These are phyloP conservation scores for Parnassius mnemosyne DNA, from an alignment of 2,888 invertebrate genomes.

Conservation along the genomic window DNA sequence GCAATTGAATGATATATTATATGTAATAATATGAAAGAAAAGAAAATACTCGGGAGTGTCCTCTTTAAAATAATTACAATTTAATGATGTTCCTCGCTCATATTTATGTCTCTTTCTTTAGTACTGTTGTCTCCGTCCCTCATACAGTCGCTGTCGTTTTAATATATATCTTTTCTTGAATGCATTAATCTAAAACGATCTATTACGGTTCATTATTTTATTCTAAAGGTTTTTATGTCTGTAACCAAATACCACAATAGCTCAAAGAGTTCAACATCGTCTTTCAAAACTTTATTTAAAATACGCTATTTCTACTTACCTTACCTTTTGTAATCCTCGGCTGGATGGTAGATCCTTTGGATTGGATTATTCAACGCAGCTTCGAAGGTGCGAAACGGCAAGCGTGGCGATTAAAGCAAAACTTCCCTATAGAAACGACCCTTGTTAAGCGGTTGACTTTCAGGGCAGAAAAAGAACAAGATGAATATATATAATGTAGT, in stretches of 20 bases:
- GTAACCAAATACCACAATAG: slow-evolving; percentile 23
- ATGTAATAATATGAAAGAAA: not conserved
- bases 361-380: no score
- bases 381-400: no score
- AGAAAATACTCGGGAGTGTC: slow-evolving; percentile 2
- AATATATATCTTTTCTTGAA: slow-evolving; percentile 23
- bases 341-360: no score
- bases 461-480: no score
- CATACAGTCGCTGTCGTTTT: slow-evolving; percentile 13
- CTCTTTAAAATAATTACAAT: slow-evolving; percentile 20
- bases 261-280: slow-evolving; percentile 4
- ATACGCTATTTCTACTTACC: no score
- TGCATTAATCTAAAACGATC: slow-evolving; percentile 26
- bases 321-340: no score
- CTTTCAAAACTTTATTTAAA: not conserved
- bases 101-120: slow-evolving; percentile 5
- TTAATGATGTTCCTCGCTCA: slow-evolving; percentile 19
- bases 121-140: slow-evolving; percentile 5
- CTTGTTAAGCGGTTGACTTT: no score
- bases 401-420: no score
- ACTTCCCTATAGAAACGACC: no score
- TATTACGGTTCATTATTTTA: slow-evolving; percentile 26
- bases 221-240: slow-evolving; percentile 20
- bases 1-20: no score
- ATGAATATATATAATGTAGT: no score